These are phyloP conservation scores for Euclidia mi DNA, from an alignment of 2,888 invertebrate genomes.

Conservation along the genomic window DNA sequence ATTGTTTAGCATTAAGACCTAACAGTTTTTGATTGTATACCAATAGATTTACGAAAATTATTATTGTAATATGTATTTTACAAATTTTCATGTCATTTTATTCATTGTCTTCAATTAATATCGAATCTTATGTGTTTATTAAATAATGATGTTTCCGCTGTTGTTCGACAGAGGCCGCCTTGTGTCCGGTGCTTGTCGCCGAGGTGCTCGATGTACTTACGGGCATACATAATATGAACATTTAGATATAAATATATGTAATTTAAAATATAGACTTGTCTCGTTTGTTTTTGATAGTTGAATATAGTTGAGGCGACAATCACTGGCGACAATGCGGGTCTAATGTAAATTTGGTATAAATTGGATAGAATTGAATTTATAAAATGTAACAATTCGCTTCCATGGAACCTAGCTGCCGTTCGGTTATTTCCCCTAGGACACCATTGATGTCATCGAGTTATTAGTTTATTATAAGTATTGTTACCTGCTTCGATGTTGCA, in stretches of 20 bases:
- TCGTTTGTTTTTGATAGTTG: constrained; percentile 28
- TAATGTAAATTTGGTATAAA: constrained; percentile 21
- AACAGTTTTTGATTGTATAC: constrained; percentile 71
- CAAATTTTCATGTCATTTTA: constrained; percentile 55
- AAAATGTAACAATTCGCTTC: constrained; percentile 32
- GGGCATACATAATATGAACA: constrained; percentile 23
- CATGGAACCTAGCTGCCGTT: constrained; percentile 22
- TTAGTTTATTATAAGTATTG: constrained; percentile 46
- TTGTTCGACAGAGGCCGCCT: constrained; percentile 20
- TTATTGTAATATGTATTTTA: constrained; percentile 55
- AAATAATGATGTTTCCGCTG: constrained; percentile 28
- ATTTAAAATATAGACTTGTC: constrained; percentile 21
- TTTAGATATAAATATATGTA: constrained; percentile 28
- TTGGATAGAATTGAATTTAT: constrained; percentile 25
- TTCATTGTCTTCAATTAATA: constrained; percentile 49
- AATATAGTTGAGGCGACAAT: constrained; percentile 23
- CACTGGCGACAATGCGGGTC: constrained; percentile 28
- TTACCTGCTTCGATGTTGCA: constrained; percentile 42
- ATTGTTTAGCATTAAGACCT: constrained; percentile 59
- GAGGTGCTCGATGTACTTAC: constrained; percentile 10
- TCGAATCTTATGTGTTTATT: constrained; percentile 43
- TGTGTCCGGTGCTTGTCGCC: constrained; percentile 36
- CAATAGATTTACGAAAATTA: constrained; percentile 60
- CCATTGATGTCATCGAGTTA: constrained; percentile 36
- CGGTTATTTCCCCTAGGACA: constrained; percentile 31